Evolutionary conservation across 2,113 vertebrate species (phyloP).

Genomic region (Ochotona princeps): DNA sequence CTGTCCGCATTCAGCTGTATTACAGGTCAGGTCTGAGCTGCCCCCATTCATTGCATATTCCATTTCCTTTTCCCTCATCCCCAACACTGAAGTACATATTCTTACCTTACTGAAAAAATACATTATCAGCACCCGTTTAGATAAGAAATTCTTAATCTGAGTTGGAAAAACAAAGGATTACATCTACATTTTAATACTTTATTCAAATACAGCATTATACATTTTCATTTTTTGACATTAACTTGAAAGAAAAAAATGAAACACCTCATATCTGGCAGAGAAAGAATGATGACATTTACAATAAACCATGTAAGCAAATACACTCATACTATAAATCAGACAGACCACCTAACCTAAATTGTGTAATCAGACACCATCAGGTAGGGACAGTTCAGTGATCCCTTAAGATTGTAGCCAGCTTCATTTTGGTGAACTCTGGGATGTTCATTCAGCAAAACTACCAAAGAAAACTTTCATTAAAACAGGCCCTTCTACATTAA

Average conservation of each 20-base stretch:
- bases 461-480: no score
- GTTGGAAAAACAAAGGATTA: conserved; percentile 68
- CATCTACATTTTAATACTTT: conserved; percentile 26
- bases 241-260: conserved; percentile 47
- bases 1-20: not conserved
- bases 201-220: conserved; percentile 41
- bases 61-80: not conserved
- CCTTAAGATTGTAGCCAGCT: no score
- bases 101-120: conserved; percentile 99
- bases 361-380: not conserved
- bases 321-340: not conserved
- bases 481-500: no score
- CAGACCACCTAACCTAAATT: not conserved
- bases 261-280: conserved; percentile 6
- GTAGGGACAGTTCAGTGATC: no score
- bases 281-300: conserved; percentile 49
- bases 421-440: no score
- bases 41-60: not conserved
- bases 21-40: not conserved
- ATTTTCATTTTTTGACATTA: conserved; percentile 34
- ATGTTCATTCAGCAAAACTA: no score
- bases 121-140: conserved; percentile 94
- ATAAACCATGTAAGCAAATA: not conserved
- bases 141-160: conserved; percentile 95
- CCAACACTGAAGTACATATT: conserved; percentile 17